Conservation (phyloP, 2,888 invertebrate genomes). For the Eledona agricola region DNA sequence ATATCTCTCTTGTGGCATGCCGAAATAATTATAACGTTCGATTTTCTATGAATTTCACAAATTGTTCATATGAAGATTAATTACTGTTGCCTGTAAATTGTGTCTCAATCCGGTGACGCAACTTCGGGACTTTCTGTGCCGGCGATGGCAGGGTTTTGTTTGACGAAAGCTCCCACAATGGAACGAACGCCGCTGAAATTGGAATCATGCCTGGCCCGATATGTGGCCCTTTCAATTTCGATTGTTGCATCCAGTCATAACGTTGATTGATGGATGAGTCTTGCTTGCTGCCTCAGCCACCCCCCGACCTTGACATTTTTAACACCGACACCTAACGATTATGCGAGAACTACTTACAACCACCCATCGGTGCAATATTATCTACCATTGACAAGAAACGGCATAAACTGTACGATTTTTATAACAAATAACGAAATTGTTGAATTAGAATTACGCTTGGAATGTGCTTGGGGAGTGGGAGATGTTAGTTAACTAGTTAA, state of each 20-base stretch:
- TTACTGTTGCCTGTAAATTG: constrained; percentile 30
- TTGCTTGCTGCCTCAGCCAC: constrained; percentile 17
- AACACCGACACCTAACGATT: no score
- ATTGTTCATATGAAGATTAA: constrained; percentile 33
- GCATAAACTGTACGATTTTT: no score
- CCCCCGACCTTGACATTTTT: constrained; percentile 11
- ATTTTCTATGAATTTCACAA: constrained; percentile 33
- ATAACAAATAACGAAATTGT: no score
- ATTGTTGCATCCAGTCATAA: constrained; percentile 27
- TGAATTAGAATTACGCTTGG: no score
- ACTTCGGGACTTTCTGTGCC: constrained; percentile 23
- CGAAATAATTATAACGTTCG: constrained; percentile 32
- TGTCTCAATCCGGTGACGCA: constrained; percentile 24
- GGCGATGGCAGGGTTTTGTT: constrained; percentile 23
- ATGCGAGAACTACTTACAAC: no score
- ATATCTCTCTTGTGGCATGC: constrained; percentile 28
- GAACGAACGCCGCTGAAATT: constrained; percentile 15
- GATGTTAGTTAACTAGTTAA: no score
- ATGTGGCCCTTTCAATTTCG: constrained; percentile 27
- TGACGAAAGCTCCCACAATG: constrained; percentile 8
- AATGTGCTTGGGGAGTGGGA: no score
- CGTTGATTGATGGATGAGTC: constrained; percentile 25
- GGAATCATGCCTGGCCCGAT: constrained; percentile 21
- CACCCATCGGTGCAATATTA: no score
- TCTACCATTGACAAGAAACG: no score